phyloP scores from a whole-genome alignment of 2,888 invertebrate genomes.

The Scelioninae gen. 1 region DNA sequence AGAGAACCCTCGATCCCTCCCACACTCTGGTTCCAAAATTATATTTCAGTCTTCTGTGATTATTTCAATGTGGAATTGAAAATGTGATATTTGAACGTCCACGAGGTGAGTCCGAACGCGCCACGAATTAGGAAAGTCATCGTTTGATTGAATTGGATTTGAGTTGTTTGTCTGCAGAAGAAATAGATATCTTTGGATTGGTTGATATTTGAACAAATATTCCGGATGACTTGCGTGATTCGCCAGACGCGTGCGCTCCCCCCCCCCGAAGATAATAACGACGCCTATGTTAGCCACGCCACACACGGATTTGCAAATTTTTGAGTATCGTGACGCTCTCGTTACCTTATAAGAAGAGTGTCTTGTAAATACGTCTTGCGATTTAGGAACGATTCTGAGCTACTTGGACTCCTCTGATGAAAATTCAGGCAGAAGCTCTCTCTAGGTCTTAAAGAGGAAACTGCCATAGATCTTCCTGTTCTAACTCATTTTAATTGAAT shows the following conservation, averaged over 20 bases:
- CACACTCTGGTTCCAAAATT: conserved; percentile 47
- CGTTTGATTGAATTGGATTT: background rate
- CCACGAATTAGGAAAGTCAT: conserved; percentile 42
- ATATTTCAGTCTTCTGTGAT: conserved; percentile 65
- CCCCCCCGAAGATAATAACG: conserved; percentile 15
- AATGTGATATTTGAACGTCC: conserved; percentile 58
- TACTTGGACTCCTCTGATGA: conserved; percentile 25
- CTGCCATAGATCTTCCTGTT: background rate
- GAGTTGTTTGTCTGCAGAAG: background rate
- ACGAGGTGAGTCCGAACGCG: conserved; percentile 24
- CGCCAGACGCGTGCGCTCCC: background rate
- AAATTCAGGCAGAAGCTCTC: conserved; percentile 10
- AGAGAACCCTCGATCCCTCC: conserved; percentile 39
- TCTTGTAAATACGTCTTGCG: conserved; percentile 40
- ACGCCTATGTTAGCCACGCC: background rate
- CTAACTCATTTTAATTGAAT: too few relatives aligned
- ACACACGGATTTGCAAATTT: conserved; percentile 23
- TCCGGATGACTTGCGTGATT: conserved; percentile 22
- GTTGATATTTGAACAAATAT: background rate
- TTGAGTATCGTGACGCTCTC: conserved; percentile 44
- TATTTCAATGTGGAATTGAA: conserved; percentile 61
- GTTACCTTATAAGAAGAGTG: conserved; percentile 13
- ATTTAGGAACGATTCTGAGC: conserved; percentile 59
- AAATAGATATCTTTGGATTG: conserved; percentile 1
- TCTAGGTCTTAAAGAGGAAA: background rate